Base-by-base conservation (phyloP, 2,113 vertebrate genomes). In the Sprattus sprattus region DNA sequence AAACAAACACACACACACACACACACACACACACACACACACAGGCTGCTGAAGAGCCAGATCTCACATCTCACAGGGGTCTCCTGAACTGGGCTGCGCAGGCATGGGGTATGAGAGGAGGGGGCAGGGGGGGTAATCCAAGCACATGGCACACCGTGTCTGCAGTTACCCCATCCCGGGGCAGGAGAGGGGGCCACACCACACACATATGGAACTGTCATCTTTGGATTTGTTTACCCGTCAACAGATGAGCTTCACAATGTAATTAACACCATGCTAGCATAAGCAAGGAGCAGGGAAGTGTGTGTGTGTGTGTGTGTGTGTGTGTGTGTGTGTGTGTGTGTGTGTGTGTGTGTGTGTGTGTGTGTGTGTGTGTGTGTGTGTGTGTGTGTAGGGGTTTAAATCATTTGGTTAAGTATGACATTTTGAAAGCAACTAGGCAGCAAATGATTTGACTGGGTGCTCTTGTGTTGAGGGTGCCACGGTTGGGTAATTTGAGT, bases 11-110 rank as follows among this genome's bases (percentile, higher is more conserved):
- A n/a, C n/a, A n/a, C n/a, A n/a, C n/a, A n/a, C n/a, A n/a, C n/a
- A n/a, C n/a, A n/a, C n/a, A n/a, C n/a, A n/a, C n/a, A n/a, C n/a
- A n/a, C n/a, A n/a, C n/a, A n/a, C n/a, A n/a, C n/a, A n/a, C n/a
- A n/a, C n/a, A n/a, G n/a, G n/a, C 64, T 71, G 64, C 64, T 71
- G 64, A 71, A 71, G 64, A 71, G 64, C n/a, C 64, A 71, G 64
- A 11, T 71, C n/a, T 25, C 64, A 52, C 50, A 47, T n/a, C n/a
- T n/a, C n/a, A n/a, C n/a, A n/a, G 25, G 64, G 64, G 8, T 5
- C n/a, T 71, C 7, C n/a, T 71, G 64, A 71, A n/a, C 3, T n/a
- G 64, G 25, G 32, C n/a, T 32, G 64, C n/a, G 32, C 64, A 0
- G 25, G 22, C 60, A 6, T 22, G 25, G 25, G 57, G n/a, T 8